These are phyloP conservation scores for Leptarthrus brevirostris DNA, from an alignment of 2,888 invertebrate species.

Conservation along the genomic window DNA sequence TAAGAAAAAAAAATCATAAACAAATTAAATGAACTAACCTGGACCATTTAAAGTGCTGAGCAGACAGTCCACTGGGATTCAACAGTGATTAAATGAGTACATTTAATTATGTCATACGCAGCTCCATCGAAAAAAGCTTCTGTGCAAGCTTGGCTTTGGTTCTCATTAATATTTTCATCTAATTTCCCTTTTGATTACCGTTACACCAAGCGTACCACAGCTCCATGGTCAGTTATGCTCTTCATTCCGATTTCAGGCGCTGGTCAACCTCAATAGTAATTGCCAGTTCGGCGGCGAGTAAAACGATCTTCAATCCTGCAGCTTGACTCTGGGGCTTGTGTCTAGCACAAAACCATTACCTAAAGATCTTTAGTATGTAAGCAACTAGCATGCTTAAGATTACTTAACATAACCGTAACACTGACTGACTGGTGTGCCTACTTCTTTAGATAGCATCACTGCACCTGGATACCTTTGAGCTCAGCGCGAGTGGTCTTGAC, in stretches of 20 bases:
- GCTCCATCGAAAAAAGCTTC: conserved; percentile 20
- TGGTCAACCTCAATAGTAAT: conserved; percentile 9
- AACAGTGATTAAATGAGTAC: not conserved
- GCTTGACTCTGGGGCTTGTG: conserved; percentile 1
- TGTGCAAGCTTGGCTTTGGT: no score
- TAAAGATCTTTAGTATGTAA: conserved; percentile 23
- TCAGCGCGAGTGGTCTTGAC: conserved; percentile 19
- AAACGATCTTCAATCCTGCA: conserved; percentile 30
- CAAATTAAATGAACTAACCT: no score
- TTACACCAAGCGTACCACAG: conserved; percentile 21
- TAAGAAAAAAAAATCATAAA: no score
- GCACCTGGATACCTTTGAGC: conserved; percentile 33
- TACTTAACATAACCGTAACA: conserved; percentile 43
- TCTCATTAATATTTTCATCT: not conserved
- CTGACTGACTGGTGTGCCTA: not conserved
- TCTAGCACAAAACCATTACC: not conserved
- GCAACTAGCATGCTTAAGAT: conserved; percentile 17
- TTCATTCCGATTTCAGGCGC: conserved; percentile 11
- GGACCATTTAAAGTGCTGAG: no score
- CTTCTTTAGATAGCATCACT: conserved; percentile 7
- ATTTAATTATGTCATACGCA: conserved; percentile 1
- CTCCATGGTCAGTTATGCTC: conserved; percentile 32
- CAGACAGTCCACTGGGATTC: no score
- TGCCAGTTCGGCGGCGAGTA: conserved; percentile 8
- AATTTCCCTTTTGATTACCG: conserved; percentile 12